phyloP scores from a whole-genome alignment of 2,888 invertebrate species.

The Drosophila leonis region DNA sequence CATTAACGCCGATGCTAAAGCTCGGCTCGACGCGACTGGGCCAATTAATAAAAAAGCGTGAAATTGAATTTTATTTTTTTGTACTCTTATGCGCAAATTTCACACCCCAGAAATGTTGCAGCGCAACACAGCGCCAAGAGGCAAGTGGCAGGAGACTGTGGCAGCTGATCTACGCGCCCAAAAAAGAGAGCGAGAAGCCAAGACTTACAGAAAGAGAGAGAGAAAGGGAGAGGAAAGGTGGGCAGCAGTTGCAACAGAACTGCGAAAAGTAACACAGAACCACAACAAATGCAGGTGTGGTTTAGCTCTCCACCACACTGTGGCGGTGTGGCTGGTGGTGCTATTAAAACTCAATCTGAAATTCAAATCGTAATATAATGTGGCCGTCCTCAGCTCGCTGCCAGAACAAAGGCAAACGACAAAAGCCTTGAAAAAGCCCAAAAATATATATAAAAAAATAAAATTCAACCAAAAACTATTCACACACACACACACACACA shows the following conservation, averaged over 20 bases:
- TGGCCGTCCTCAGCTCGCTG: slow-evolving; percentile 30
- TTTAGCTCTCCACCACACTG: slow-evolving; percentile 13
- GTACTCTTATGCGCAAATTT: slow-evolving; percentile 67
- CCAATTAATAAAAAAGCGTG: slow-evolving; percentile 81
- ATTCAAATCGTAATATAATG: slow-evolving; percentile 78
- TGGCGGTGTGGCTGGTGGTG: slow-evolving; percentile 31
- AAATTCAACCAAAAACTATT: slow-evolving; percentile 58
- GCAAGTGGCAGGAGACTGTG: slow-evolving; percentile 5
- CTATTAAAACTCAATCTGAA: slow-evolving; percentile 82
- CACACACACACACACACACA: slow-evolving; percentile 49
- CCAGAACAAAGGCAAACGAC: slow-evolving; percentile 64
- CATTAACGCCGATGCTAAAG: slow-evolving; percentile 63
- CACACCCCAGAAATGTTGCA: slow-evolving; percentile 64
- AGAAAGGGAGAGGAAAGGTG: not conserved
- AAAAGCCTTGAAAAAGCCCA: slow-evolving; percentile 59
- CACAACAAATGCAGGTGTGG: slow-evolving; percentile 62
- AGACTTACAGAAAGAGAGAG: slow-evolving; percentile 27
- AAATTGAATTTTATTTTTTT: slow-evolving; percentile 72
- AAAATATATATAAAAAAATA: slow-evolving; percentile 17
- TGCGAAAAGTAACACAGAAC: slow-evolving; percentile 67
- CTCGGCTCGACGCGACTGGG: slow-evolving; percentile 42
- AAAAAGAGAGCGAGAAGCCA: slow-evolving; percentile 17
- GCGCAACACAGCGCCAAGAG: slow-evolving; percentile 17
- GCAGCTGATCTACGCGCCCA: slow-evolving; percentile 35
- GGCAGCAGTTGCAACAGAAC: slow-evolving; percentile 36